phyloP scores from a whole-genome alignment of 2,113 vertebrate genomes.

The Osmerus eperlanus region DNA sequence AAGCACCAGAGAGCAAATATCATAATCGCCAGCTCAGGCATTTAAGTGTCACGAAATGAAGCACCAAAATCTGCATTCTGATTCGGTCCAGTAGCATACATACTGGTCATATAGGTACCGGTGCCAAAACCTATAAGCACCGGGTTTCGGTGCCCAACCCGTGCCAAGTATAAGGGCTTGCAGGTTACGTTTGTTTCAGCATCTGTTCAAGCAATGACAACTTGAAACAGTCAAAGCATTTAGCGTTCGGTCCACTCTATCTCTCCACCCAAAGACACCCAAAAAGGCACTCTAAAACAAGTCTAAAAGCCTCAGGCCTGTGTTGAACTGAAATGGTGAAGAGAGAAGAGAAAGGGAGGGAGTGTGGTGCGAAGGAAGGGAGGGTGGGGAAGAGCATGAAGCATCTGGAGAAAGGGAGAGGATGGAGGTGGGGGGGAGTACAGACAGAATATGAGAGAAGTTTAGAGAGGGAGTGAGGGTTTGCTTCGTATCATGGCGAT shows the following conservation, averaged over 20 bases:
- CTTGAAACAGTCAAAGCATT: too few relatives aligned
- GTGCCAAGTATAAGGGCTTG: too few relatives aligned
- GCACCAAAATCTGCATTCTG: too few relatives aligned
- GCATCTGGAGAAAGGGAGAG: not conserved
- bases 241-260: too few relatives aligned
- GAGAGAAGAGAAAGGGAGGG: not conserved
- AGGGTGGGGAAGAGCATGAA: not conserved
- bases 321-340: not conserved
- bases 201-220: not conserved
- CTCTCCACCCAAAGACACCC: not conserved
- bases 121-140: too few relatives aligned
- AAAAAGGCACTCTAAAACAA: not conserved
- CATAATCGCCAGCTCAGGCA: too few relatives aligned
- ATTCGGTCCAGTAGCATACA: too few relatives aligned
- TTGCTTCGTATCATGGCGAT: constrained; percentile 1
- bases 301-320: not conserved
- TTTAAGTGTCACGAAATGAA: too few relatives aligned
- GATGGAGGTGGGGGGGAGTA: constrained; percentile 3
- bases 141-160: too few relatives aligned
- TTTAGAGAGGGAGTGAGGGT: constrained; percentile 25
- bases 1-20: not conserved
- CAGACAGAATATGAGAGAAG: constrained; percentile 12
- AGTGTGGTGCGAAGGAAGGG: not conserved
- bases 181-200: too few relatives aligned
- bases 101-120: too few relatives aligned